These are phyloP conservation scores for Diadegma fenestrale DNA, from an alignment of 2,888 invertebrate species.

Conservation along the genomic window DNA sequence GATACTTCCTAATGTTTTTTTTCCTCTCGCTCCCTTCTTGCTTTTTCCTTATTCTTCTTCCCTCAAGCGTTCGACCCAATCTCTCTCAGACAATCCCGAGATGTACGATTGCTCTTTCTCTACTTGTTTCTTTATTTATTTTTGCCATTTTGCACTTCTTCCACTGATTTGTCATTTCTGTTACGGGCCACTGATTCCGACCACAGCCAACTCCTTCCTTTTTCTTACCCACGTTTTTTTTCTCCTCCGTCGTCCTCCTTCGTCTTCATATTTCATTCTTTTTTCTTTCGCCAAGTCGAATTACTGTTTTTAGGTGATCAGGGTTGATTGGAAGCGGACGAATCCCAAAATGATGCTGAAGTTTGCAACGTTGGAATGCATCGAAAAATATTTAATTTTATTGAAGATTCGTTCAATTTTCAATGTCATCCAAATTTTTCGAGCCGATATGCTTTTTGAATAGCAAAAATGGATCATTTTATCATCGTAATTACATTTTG, in stretches of 20 bases:
- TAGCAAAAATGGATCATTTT: too few species aligned
- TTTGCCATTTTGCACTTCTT: conserved; percentile 31
- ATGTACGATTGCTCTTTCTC: conserved; percentile 14
- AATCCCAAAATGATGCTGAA: too few species aligned
- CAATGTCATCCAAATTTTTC: too few species aligned
- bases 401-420: too few species aligned
- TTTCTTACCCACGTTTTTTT: neutral
- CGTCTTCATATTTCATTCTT: neutral
- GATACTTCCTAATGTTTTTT: conserved; percentile 41
- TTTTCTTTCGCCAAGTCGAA: conserved; percentile 4
- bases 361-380: too few species aligned
- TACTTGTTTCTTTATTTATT: conserved; percentile 31
- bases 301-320: conserved; percentile 18
- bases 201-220: conserved; percentile 21
- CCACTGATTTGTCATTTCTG: conserved; percentile 29
- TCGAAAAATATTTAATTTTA: too few species aligned
- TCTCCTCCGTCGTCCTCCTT: neutral
- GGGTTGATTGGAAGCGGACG: neutral
- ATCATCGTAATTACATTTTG: too few species aligned
- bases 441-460: too few species aligned
- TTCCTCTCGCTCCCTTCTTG: neutral
- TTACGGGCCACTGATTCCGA: conserved; percentile 24
- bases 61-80: conserved; percentile 26
- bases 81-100: conserved; percentile 74
- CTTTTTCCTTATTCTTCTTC: conserved; percentile 7